Base-by-base conservation (phyloP, 2,888 invertebrate species). In the Agrotis clavis region DNA sequence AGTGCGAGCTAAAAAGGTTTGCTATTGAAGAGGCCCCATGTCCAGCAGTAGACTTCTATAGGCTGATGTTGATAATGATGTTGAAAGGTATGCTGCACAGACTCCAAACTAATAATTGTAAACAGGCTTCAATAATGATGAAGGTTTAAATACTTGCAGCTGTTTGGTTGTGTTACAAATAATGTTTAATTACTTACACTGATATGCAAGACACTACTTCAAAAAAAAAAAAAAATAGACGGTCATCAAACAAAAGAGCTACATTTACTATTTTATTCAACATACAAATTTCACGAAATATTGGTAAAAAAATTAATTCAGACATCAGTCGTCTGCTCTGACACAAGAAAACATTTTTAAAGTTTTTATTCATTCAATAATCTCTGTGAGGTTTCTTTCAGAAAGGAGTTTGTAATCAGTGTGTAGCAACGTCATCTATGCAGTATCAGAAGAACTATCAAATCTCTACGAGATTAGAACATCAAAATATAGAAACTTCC, bases 181-280 rank as follows among this genome's bases (percentile, higher is more conserved):
- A 45, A 16, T 35, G 13, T 59, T 41, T 13, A 1, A 54, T 53
- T 48, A 59, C 50, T 51, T 68, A 68, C 67, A 61, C 14, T 59
- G 19, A 56, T n/a, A 13, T 16, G 16, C 47, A n/a, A 19, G 11
- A 3, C 19, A 14, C n/a, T 14, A 4, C 11, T 60, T 30, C 14
- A 61, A 64, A 47, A 48, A 57, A 67, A 2, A 25, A 25, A 25
- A 63, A 50, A 61, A 69, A 64, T 53, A 53, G 18, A 51, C 16
- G 25, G 21, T n/a, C n/a, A 45, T 25, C 47, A 54, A 35, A 21
- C 19, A 59, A 71, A 62, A 50, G 2, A 48, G 53, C 48, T 71
- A 68, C 59, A 79, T 81, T 77, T 41, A 68, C 68, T 71, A 56
- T 71, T 67, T 62, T 60, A 25, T 47, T 19, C 45, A 18, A 47